Percentiles rank a stretch among this genome's conserved stretches.
phyloP scores from a whole-genome alignment of 2,888 invertebrate genomes.

The Zelleria hepariella region DNA sequence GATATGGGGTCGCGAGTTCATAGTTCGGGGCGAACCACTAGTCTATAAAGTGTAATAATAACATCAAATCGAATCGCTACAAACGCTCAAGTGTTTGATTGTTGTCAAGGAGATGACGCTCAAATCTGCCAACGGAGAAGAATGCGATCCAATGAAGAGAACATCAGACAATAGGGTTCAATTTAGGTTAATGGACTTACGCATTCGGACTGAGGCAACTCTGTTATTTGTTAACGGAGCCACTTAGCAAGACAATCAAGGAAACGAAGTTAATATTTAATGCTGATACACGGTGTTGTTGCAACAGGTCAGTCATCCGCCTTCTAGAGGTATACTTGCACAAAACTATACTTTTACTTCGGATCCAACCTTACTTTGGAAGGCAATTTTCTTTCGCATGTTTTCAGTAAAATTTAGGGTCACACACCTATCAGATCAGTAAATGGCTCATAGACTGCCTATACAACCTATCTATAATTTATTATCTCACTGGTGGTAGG shows the following conservation, averaged over 20 bases:
- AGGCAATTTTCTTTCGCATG: too few relatives aligned
- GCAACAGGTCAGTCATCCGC: neutral
- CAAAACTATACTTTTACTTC: too few relatives aligned
- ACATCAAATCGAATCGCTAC: neutral
- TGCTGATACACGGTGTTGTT: neutral
- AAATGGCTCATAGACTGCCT: too few relatives aligned
- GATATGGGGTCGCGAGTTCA: too few relatives aligned
- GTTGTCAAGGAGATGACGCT: constrained; percentile 10
- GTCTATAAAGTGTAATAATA: too few relatives aligned
- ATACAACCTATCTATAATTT: too few relatives aligned
- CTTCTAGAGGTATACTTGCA: too few relatives aligned
- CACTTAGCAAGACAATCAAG: constrained; percentile 5
- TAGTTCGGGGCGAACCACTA: too few relatives aligned
- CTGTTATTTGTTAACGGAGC: constrained; percentile 6
- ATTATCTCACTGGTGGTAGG: too few relatives aligned
- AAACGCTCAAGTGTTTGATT: neutral
- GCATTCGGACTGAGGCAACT: constrained; percentile 31
- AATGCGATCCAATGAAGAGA: constrained; percentile 35
- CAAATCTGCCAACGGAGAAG: constrained; percentile 7
- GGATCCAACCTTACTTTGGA: too few relatives aligned
- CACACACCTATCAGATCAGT: too few relatives aligned
- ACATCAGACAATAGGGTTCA: constrained; percentile 35
- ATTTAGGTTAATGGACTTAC: constrained; percentile 46
- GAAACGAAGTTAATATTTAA: neutral
- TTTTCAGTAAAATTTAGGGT: too few relatives aligned